These are phyloP conservation scores for Lucilia cuprina DNA, from an alignment of 1,140 invertebrate species.

Conservation along the genomic window DNA sequence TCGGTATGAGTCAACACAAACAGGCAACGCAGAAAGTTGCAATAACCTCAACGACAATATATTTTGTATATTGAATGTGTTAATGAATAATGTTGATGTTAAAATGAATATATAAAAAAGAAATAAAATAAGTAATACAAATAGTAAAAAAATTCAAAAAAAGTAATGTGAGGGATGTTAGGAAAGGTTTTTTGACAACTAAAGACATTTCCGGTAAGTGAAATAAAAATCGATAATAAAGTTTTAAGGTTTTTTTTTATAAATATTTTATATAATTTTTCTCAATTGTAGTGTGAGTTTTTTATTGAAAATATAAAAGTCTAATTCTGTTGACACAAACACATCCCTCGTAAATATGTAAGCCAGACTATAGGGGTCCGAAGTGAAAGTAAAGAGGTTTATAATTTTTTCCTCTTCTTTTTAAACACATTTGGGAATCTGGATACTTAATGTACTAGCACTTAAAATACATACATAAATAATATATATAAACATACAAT, in stretches of 20 bases:
- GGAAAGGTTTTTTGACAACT: too few species aligned
- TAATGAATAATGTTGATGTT: slow-evolving; percentile 15
- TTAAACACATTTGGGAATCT: slow-evolving; percentile 7
- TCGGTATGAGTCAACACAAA: background rate
- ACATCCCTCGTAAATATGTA: background rate
- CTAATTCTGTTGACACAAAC: background rate
- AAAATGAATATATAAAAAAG: background rate
- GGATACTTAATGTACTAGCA: slow-evolving; percentile 10
- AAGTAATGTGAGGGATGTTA: background rate
- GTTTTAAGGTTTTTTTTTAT: too few species aligned
- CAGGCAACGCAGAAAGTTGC: background rate
- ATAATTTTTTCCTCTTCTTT: background rate
- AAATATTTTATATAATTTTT: too few species aligned
- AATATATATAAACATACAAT: background rate
- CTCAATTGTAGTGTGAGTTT: too few species aligned
- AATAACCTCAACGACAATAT: background rate
- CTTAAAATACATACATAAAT: slow-evolving; percentile 7
- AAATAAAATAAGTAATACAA: background rate
- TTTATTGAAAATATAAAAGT: too few species aligned
- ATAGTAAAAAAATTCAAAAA: background rate
- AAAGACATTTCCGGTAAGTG: too few species aligned
- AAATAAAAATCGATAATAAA: too few species aligned
- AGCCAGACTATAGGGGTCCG: background rate
- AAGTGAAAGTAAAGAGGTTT: background rate
- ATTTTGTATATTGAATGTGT: background rate